A percentile compares a stretch with the other conserved stretches of the same genome.
These are phyloP conservation scores for Clarias magur DNA, from an alignment of 2,113 vertebrate species.

Conservation along the genomic window DNA sequence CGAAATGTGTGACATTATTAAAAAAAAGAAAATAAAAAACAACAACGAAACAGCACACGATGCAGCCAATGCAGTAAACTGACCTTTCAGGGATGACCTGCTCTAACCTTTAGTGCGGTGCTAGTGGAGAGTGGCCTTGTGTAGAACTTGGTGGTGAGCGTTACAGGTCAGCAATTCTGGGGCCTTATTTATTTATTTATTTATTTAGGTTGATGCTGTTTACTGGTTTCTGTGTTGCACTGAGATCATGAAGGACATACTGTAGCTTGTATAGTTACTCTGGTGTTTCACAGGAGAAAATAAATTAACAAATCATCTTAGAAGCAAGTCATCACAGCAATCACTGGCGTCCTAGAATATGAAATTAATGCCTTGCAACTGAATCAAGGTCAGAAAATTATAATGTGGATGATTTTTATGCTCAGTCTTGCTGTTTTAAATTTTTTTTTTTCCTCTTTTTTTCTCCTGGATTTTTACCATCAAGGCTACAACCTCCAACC, in stretches of 20 bases:
- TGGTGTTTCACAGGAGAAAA: background rate
- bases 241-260: background rate
- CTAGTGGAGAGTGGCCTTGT: constrained; percentile 4
- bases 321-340: background rate
- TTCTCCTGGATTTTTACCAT: no score
- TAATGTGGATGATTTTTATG: background rate
- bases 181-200: background rate
- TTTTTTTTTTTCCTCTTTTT: background rate
- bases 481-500: no score
- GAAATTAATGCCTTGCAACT: background rate
- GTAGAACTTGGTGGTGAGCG: background rate
- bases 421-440: background rate
- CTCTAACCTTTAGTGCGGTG: constrained; percentile 37
- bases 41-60: background rate
- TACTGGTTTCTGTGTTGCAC: background rate
- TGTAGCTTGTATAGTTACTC: background rate
- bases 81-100: constrained; percentile 46
- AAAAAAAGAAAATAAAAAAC: background rate
- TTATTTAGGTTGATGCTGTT: background rate
- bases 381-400: background rate
- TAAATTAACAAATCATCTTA: background rate
- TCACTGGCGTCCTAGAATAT: background rate
- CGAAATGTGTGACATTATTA: constrained; percentile 47
- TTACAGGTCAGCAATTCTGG: background rate
- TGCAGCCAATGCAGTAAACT: background rate